Conservation (phyloP, 2,888 invertebrate genomes). For the Ochropleura leucogaster region DNA sequence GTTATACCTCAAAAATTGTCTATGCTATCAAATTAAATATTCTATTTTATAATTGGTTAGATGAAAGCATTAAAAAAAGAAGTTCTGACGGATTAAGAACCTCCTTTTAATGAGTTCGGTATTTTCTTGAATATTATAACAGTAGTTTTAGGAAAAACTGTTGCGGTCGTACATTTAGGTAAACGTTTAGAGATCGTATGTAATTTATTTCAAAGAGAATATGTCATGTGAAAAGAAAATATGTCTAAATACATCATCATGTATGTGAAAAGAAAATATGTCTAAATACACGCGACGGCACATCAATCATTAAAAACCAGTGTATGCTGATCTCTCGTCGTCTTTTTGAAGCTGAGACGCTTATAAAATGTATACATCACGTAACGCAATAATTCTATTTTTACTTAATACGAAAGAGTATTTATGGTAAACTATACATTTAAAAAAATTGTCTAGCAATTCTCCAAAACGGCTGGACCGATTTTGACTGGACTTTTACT, state of each 20-base stretch:
- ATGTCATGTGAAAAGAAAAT: too few species aligned
- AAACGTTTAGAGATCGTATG: neutral
- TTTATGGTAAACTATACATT: too few species aligned
- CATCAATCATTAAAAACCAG: too few species aligned
- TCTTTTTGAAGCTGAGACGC: constrained; percentile 3
- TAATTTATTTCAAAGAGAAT: constrained; percentile 14
- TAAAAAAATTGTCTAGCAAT: too few species aligned
- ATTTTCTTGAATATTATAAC: constrained; percentile 28
- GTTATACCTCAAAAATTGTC: neutral
- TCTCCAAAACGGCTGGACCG: too few species aligned
- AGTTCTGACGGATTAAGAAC: neutral
- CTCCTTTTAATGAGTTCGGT: neutral
- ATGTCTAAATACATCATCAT: neutral
- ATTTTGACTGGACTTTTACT: too few species aligned
- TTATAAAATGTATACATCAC: neutral
- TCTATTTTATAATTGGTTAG: neutral
- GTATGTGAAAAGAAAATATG: too few species aligned
- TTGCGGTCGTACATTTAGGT: constrained; percentile 1
- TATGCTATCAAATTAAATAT: neutral
- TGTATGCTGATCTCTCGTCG: too few species aligned
- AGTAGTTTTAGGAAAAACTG: constrained; percentile 19
- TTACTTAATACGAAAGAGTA: too few species aligned
- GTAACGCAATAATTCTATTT: too few species aligned
- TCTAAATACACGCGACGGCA: too few species aligned
- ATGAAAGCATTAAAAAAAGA: neutral